Evolutionary conservation across 2,797 vertebrate genomes (phyloP), one percentile per base, ranked within the genome.

Genomic region (Sebastes paucispinis): DNA sequence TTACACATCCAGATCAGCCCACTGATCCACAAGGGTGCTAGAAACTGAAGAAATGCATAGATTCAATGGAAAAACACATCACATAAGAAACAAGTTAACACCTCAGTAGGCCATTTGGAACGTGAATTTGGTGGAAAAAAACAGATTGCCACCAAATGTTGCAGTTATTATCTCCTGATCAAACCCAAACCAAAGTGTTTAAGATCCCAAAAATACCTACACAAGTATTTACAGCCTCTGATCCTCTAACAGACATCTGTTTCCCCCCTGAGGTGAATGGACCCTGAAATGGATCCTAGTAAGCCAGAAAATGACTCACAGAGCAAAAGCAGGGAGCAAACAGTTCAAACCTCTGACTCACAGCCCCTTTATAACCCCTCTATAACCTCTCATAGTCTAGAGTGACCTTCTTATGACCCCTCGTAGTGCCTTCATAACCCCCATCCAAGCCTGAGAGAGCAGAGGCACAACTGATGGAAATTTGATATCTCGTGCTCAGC

Each of bases 211-310:
- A 83, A 86, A 89, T 77, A 87, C 83, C 70, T 69, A 64, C 69
- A 83, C 20, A 73, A 73, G 66, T 78, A 82, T 90, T 88, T 86
- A 78, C 55, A 77, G 59, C 75, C 72, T 88, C 50, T 87, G 83
- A 85, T 85, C 80, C 69, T 18, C 43, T 29, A 31, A 85, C 76
- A 62, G 82, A 93, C 91, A 93, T 94, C 89, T 94, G 94, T 88
- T 92, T 81, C 72, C 62, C 84, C 74, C 84, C 83, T 70, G 85
- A 90, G 91, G 88, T 87, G 87, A 93, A 87, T 27, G 34, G 84
- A 91, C 89, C 84, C 86, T 88, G 88, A 93, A 94, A 94, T 91
- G 83, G 87, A 93, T 92, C 92, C 90, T 5, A 73, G 79, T 83
- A 87, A 90, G 81, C 85, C 88, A 89, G 87, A 92, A 89, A 93